A percentile compares a stretch with the other conserved stretches of the same genome.
These are phyloP conservation scores for Ammodytes dubius DNA, from an alignment of 2,113 vertebrate species.

Conservation along the genomic window DNA sequence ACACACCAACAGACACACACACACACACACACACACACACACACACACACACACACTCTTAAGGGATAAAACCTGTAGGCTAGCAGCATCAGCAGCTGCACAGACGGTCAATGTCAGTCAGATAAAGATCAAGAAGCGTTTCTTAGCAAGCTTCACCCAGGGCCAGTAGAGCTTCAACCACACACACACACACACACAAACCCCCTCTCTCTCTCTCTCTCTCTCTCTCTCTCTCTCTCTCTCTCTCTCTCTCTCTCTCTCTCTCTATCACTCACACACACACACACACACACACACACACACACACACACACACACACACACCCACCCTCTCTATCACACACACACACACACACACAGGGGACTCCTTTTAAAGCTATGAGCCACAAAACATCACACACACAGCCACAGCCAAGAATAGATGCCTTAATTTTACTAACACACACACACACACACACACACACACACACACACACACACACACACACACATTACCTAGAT, in stretches of 20 bases:
- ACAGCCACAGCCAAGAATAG: constrained; percentile 6
- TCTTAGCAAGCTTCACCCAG: constrained; percentile 28
- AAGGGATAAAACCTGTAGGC: neutral
- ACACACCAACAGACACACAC: no score
- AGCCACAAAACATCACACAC: constrained; percentile 27
- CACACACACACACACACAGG: neutral
- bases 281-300: neutral
- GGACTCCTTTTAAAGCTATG: constrained; percentile 33
- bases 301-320: neutral
- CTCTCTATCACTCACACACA: no score
- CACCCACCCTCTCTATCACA: neutral
- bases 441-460: neutral
- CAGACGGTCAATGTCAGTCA: constrained; percentile 49
- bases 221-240: no score
- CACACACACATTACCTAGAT: constrained; percentile 59
- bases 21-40: neutral
- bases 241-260: no score
- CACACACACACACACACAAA: neutral
- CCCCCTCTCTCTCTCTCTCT: no score
- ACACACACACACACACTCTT: neutral
- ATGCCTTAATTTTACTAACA: constrained; percentile 30
- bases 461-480: constrained; percentile 23
- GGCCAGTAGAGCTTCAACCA: constrained; percentile 9
- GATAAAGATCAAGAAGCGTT: constrained; percentile 37
- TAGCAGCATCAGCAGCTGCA: constrained; percentile 8